Evolutionary conservation across 1,140 invertebrate genomes (phyloP).

Genomic region (Zaprionus capensis): DNA sequence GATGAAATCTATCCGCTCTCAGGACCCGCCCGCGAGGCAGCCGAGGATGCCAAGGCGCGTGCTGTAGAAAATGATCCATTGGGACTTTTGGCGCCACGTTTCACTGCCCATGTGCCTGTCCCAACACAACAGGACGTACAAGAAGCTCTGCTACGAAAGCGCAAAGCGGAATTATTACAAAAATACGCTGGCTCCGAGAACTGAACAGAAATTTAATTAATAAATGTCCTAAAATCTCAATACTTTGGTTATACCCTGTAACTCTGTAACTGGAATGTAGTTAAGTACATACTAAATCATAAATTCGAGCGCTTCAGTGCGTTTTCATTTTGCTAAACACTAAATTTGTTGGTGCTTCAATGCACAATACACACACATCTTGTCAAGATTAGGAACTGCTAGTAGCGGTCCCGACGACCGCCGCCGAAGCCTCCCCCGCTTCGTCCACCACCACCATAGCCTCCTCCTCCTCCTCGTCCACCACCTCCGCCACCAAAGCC

Average conservation of each 20-base stretch:
- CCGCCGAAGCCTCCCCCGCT: conserved; percentile 27
- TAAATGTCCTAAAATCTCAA: conserved; percentile 7
- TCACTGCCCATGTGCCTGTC: conserved; percentile 93
- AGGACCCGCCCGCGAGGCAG: conserved; percentile 67
- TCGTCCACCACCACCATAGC: conserved; percentile 56
- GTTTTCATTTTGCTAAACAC: conserved; percentile 29
- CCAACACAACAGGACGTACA: conserved; percentile 96
- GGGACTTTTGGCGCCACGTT: conserved; percentile 85
- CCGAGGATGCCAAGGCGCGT: conserved; percentile 61
- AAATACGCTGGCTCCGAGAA: conserved; percentile 86
- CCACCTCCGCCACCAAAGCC: conserved; percentile 29
- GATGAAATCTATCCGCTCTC: conserved; percentile 84
- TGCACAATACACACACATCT: conserved; percentile 2
- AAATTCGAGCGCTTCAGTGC: conserved; percentile 52
- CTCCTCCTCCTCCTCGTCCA: conserved; percentile 61
- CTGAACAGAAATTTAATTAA: conserved; percentile 34
- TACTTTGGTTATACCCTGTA: not conserved
- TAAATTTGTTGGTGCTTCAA: not conserved
- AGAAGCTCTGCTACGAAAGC: conserved; percentile 92
- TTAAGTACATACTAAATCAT: conserved; percentile 16
- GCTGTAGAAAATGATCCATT: conserved; percentile 61
- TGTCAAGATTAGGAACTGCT: not conserved
- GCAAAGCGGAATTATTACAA: conserved; percentile 95
- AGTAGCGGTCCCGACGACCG: conserved; percentile 28
- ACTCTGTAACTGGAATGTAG: not conserved